Evolutionary conservation across 2,113 vertebrate genomes (phyloP).

Genomic region (Bufo gargarizans): DNA sequence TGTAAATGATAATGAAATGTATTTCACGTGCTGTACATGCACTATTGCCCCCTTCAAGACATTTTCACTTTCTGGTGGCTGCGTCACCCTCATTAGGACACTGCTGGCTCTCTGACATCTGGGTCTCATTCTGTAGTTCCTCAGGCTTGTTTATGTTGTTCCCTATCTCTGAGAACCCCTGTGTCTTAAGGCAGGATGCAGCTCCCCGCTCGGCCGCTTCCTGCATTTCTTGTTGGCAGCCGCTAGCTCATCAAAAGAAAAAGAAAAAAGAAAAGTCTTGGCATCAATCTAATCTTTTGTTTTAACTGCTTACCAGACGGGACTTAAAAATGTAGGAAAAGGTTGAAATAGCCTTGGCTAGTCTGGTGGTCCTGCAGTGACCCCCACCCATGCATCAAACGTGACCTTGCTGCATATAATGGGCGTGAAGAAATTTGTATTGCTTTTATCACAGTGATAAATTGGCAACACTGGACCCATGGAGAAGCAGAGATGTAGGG

Average conservation of each 20-base stretch:
- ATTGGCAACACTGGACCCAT: background rate
- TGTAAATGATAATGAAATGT: background rate
- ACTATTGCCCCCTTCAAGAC: background rate
- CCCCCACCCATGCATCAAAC: background rate
- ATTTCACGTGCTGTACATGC: background rate
- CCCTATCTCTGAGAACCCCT: constrained; percentile 44
- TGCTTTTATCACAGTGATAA: constrained; percentile 13
- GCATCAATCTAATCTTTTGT: constrained; percentile 43
- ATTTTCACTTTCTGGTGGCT: background rate
- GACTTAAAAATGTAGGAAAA: background rate
- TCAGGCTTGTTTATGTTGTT: constrained; percentile 51
- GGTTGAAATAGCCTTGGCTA: background rate
- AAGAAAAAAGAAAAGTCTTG: constrained; percentile 10
- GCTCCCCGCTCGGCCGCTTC: constrained; percentile 51
- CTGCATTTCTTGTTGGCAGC: constrained; percentile 54
- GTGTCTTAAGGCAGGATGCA: constrained; percentile 50
- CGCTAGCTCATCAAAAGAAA: constrained; percentile 31
- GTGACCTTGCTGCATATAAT: constrained; percentile 2
- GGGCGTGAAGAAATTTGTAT: background rate
- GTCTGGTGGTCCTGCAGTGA: background rate
- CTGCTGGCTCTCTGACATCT: constrained; percentile 37
- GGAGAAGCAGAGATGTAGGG: no score
- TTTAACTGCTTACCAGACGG: constrained; percentile 13
- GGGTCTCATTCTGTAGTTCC: constrained; percentile 47
- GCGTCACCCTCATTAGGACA: background rate